Evolutionary conservation across 2,113 vertebrate genomes (phyloP), one percentile per base, ranked within the genome.

Genomic region (Sinocyclocheilus maitianheensis): DNA sequence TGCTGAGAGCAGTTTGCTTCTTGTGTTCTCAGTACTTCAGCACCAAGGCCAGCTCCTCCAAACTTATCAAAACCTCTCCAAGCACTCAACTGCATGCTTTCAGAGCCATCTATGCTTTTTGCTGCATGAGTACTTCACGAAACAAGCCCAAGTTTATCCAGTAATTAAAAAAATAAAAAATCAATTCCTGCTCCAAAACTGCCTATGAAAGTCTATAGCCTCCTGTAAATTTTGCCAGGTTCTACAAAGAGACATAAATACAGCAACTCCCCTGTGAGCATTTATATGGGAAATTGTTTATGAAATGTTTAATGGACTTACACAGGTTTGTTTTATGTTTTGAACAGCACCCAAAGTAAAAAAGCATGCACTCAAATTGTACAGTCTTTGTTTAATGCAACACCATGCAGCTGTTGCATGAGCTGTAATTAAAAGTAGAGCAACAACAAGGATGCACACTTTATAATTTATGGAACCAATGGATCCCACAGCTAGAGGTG

Each of bases 291-390:
- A 74, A 85, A 92, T 91, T 91, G 89, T 91, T 93, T 90, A 92
- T 88, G 89, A 89, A 88, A 71, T 85, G 78, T 91, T 92, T 92
- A 95, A 94, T 92, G 88, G 90, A 77, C 89, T 91, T 90, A 79
- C 92, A 86, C 18, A 72, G 51, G 90, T 88, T 91, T 83, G 87
- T 91, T 91, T 88, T 71, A 34, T 63, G 88, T 86, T 82, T 85
- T 76, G 85, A 81, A 34, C 20, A 62, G 58, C 20, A n/a, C 22
- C 69, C 51, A 71, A 83, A 60, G 58, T 86, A 89, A 90, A 91
- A 53, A 0, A n/a, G 88, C 77, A 84, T 34, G 48, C 53, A 82
- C 71, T 90, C 85, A 84, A 55, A 88, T 87, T 90, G 76, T 85
- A 67, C 13, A 9, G 62, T 75, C 22, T 53, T 74, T 86, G 40